These are phyloP conservation scores for Caenorhabditis zanzibari DNA, from an alignment of 2,888 invertebrate genomes.

Conservation along the genomic window DNA sequence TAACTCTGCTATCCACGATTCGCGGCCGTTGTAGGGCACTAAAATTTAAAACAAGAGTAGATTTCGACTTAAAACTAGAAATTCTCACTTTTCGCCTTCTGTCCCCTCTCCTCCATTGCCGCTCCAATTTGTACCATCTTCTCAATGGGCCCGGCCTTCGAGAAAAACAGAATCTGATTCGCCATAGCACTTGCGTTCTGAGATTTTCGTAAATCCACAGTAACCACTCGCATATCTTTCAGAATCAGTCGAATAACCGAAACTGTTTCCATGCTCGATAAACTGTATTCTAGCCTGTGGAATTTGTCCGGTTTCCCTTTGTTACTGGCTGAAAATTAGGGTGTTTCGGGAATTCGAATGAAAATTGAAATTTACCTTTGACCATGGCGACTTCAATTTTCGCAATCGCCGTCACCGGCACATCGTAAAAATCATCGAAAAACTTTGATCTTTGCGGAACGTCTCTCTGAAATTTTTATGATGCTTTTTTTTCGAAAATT, in stretches of 20 bases:
- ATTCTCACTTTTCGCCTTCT: constrained; percentile 39
- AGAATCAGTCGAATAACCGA: constrained; percentile 55
- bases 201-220: constrained; percentile 70
- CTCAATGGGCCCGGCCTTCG: constrained; percentile 68
- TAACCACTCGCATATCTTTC: constrained; percentile 76
- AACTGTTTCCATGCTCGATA: constrained; percentile 68
- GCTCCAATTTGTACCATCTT: constrained; percentile 67
- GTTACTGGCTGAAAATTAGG: constrained; percentile 15
- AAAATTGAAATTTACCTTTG: constrained; percentile 26
- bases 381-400: constrained; percentile 55
- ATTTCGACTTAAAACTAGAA: not conserved
- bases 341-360: too few species aligned
- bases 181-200: constrained; percentile 72
- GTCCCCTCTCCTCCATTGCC: constrained; percentile 50
- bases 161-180: constrained; percentile 73
- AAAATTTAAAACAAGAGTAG: too few species aligned
- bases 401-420: constrained; percentile 45
- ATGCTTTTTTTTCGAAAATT: not conserved
- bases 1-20: constrained; percentile 67
- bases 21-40: constrained; percentile 67
- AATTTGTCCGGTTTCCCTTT: constrained; percentile 60
- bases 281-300: constrained; percentile 51
- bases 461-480: constrained; percentile 51
- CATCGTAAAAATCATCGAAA: constrained; percentile 71
- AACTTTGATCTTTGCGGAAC: constrained; percentile 68